Evolutionary conservation across 2,888 invertebrate genomes (phyloP).

Genomic region (Spodoptera exigua): DNA sequence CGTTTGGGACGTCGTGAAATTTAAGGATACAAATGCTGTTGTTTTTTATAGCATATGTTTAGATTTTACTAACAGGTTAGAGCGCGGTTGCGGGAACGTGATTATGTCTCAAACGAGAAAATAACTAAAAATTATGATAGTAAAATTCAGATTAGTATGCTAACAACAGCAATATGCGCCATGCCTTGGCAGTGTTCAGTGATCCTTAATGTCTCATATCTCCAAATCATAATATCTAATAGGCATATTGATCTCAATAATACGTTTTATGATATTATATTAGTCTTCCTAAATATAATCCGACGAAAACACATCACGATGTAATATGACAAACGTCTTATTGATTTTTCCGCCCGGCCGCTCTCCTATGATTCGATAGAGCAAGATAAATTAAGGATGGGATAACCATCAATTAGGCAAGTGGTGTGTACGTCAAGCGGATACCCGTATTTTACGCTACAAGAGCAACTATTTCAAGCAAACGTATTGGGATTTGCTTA

Average conservation of each 20-base stretch:
- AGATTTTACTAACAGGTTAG: too few relatives aligned
- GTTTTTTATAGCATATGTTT: too few relatives aligned
- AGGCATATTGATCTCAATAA: too few relatives aligned
- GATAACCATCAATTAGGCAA: slow-evolving; percentile 52
- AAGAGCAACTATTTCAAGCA: slow-evolving; percentile 42
- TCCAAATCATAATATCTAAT: too few relatives aligned
- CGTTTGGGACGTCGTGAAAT: slow-evolving; percentile 1
- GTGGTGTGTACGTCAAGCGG: slow-evolving; percentile 35
- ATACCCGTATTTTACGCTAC: slow-evolving; percentile 41
- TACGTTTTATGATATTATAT: background rate
- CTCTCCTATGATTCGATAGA: slow-evolving; percentile 31
- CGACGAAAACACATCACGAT: slow-evolving; percentile 12
- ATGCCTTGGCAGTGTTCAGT: too few relatives aligned
- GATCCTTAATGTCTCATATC: too few relatives aligned
- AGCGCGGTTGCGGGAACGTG: too few relatives aligned
- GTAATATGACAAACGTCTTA: slow-evolving; percentile 37
- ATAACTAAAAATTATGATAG: too few relatives aligned
- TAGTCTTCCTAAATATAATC: slow-evolving; percentile 5
- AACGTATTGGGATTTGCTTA: slow-evolving; percentile 47
- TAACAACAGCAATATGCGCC: too few relatives aligned
- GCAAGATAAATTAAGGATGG: slow-evolving; percentile 51
- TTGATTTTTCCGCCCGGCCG: slow-evolving; percentile 35
- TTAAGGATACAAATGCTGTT: too few relatives aligned
- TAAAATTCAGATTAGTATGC: too few relatives aligned
- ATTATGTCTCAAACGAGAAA: too few relatives aligned